A percentile compares a stretch with the other conserved stretches of the same genome.
Conservation (phyloP, 2,113 vertebrate species). For the Neogobius melanostomus region DNA sequence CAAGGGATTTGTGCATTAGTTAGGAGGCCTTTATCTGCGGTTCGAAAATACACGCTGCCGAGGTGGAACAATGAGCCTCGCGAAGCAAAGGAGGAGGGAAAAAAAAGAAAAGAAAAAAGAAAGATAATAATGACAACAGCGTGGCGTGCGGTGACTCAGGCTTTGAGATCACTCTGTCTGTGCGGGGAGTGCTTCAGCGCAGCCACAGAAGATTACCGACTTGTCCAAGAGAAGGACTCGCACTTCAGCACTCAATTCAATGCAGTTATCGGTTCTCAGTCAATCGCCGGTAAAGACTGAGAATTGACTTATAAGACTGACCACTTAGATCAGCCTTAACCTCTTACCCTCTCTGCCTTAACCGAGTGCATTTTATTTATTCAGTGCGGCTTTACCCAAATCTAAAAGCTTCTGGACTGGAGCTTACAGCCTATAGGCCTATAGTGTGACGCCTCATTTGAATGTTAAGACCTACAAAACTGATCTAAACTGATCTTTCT, state of each 20-base stretch:
- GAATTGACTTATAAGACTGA: too few species aligned
- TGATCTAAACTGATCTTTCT: too few species aligned
- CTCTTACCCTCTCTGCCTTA: too few species aligned
- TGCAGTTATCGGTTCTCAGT: neutral
- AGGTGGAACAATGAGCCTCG: neutral
- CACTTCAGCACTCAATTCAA: neutral
- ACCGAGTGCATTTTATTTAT: too few species aligned
- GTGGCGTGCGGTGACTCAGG: conserved; percentile 23
- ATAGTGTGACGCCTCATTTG: too few species aligned
- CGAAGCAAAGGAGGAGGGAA: neutral
- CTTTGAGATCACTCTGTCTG: neutral
- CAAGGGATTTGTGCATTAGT: neutral
- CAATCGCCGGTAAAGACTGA: too few species aligned
- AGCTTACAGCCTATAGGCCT: too few species aligned
- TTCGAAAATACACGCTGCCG: neutral
- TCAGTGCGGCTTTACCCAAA: too few species aligned
- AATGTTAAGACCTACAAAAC: too few species aligned
- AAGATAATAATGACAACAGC: neutral
- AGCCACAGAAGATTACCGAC: neutral
- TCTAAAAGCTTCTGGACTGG: too few species aligned
- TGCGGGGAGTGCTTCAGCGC: neutral
- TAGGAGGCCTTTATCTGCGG: neutral
- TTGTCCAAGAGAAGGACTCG: too few species aligned
- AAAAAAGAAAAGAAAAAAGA: neutral
- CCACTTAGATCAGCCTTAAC: too few species aligned